Conservation (phyloP, 2,113 vertebrate species). For the Colius striatus region DNA sequence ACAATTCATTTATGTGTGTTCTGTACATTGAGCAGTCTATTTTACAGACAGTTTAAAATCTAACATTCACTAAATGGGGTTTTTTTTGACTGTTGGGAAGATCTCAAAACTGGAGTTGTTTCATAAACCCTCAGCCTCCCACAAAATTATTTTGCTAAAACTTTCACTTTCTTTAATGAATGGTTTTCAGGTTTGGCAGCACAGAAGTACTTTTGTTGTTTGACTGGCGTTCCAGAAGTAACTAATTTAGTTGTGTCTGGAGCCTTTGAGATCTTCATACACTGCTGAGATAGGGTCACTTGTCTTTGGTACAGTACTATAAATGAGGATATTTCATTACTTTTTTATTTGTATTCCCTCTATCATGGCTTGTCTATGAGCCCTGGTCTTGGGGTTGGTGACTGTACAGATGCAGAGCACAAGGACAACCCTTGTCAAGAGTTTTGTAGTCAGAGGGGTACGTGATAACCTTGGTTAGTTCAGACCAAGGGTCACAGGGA, state of each 20-base stretch:
- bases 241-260: neutral
- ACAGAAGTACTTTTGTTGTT: neutral
- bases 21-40: neutral
- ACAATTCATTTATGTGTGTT: neutral
- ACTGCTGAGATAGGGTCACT: neutral
- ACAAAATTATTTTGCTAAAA: conserved; percentile 10
- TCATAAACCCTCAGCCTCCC: conserved; percentile 29
- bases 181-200: conserved; percentile 31
- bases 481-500: neutral
- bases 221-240: neutral
- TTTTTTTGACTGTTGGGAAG: conserved; percentile 8
- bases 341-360: neutral
- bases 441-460: neutral
- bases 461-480: neutral
- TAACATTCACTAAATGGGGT: neutral
- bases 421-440: neutral
- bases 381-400: neutral
- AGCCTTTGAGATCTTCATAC: neutral
- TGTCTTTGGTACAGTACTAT: neutral
- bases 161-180: neutral
- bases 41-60: conserved; percentile 19
- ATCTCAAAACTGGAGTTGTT: conserved; percentile 19
- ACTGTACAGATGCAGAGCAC: neutral
- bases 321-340: neutral
- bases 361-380: neutral